Conservation (phyloP, 2,888 invertebrate species). For the Tiliacea citrago region DNA sequence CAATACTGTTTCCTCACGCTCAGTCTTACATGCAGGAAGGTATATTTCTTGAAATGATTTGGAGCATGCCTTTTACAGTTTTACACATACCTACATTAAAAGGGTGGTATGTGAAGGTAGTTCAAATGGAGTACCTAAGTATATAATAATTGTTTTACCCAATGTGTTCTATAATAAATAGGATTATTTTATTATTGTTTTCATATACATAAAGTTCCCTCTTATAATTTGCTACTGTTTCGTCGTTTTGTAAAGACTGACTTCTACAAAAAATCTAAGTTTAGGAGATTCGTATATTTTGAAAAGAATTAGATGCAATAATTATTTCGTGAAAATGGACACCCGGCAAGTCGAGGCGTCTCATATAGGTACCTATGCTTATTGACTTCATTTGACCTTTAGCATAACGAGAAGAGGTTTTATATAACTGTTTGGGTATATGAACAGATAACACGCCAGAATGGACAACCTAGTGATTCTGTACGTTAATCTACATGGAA, state of each 20-base stretch:
- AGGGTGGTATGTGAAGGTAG: not conserved
- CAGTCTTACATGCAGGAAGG: not conserved
- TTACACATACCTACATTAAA: not conserved
- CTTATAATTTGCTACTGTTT: not conserved
- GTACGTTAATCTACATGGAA: not conserved
- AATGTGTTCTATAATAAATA: not conserved
- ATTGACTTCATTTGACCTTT: slow-evolving; percentile 36
- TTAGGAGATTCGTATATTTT: not conserved
- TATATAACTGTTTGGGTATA: not conserved
- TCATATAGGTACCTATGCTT: slow-evolving; percentile 7
- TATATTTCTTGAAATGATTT: no score
- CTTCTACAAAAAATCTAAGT: not conserved
- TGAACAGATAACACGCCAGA: no score
- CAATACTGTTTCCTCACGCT: not conserved
- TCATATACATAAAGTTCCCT: not conserved
- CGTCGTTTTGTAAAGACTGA: not conserved
- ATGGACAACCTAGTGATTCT: not conserved
- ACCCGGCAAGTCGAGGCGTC: not conserved
- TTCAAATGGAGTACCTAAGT: not conserved
- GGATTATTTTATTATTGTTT: not conserved
- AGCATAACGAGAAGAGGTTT: slow-evolving; percentile 1
- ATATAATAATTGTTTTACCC: not conserved
- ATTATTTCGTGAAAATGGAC: not conserved
- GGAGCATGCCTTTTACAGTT: not conserved
- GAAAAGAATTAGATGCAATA: not conserved